Evolutionary conservation across 1,140 invertebrate genomes (phyloP), one percentile per base, ranked within the genome.

Genomic region (Chrysoperla carnea): DNA sequence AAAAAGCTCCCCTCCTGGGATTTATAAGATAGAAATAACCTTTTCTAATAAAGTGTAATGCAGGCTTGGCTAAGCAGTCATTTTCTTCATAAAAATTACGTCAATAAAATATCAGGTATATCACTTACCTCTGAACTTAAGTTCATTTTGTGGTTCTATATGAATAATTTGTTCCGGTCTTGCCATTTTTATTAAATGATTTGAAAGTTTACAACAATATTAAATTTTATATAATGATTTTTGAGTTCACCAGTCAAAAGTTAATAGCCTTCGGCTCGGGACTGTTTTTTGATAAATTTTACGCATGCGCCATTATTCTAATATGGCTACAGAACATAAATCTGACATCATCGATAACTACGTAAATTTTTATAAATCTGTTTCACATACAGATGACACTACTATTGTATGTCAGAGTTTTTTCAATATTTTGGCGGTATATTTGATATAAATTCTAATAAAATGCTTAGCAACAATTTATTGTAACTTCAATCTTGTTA

Each of bases 141-240:
- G 66, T 60, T 82, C 78, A 58, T 70, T 69, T 61, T 73, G 70
- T 45, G 78, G 78, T 50, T 80, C 75, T 68, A 81, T 79, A 55
- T 68, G 67, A 58, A 82, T 69, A 53, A 80, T 67, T 58, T 80
- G 78, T 62, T 79, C 69, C 50, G 57, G 58, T 49, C 67, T 68
- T 36, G 56, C 54, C 63, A 67, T 65, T 48, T 48, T 59, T 45
- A 37, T 48, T 46, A 17, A 23, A 5, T 23, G 17, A 36, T 33
- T 41, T 42, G 36, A 39, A 23, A 27, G 38, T 27, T 39, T 17
- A 39, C 8, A 27, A 15, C 38, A 39, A 15, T 8, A 39, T 27
- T 39, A 12, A 11, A 23, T 23, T 39, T 39, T 23, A 39, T 27
- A 39, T 27, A 29, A 39, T 39, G 11, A 12, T 39, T 39, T 39